phyloP scores from a whole-genome alignment of 2,113 vertebrate genomes.

The Ammodytes dubius region DNA sequence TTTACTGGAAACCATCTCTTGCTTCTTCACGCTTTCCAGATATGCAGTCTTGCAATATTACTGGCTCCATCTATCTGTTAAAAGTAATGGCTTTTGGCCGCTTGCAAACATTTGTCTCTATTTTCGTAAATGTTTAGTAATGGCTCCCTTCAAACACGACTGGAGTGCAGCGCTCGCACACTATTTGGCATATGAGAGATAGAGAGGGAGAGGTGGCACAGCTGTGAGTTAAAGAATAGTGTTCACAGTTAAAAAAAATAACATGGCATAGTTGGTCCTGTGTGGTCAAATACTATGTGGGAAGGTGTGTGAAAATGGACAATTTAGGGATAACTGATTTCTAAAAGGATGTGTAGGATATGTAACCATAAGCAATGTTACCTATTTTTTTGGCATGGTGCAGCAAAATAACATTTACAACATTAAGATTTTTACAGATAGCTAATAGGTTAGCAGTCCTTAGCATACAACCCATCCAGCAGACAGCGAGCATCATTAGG shows the following conservation, averaged over 20 bases:
- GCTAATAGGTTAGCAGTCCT: neutral
- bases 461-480: neutral
- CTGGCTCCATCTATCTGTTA: neutral
- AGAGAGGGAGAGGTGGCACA: neutral
- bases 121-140: constrained; percentile 31
- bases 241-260: neutral
- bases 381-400: too few relatives aligned
- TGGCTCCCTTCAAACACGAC: constrained; percentile 21
- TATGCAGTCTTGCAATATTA: neutral
- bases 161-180: neutral
- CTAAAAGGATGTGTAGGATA: too few relatives aligned
- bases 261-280: neutral
- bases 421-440: neutral
- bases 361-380: too few relatives aligned
- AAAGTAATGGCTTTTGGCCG: constrained; percentile 6
- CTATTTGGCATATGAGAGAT: constrained; percentile 29
- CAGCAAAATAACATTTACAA: too few relatives aligned
- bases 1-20: too few relatives aligned
- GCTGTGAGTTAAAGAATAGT: neutral
- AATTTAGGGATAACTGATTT: too few relatives aligned
- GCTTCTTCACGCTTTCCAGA: too few relatives aligned
- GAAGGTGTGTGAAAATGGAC: too few relatives aligned
- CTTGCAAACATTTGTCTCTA: constrained; percentile 7
- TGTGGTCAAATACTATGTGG: too few relatives aligned
- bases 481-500: neutral